Base-by-base conservation (phyloP, 1,140 invertebrate genomes). In the Triops longicaudatus region DNA sequence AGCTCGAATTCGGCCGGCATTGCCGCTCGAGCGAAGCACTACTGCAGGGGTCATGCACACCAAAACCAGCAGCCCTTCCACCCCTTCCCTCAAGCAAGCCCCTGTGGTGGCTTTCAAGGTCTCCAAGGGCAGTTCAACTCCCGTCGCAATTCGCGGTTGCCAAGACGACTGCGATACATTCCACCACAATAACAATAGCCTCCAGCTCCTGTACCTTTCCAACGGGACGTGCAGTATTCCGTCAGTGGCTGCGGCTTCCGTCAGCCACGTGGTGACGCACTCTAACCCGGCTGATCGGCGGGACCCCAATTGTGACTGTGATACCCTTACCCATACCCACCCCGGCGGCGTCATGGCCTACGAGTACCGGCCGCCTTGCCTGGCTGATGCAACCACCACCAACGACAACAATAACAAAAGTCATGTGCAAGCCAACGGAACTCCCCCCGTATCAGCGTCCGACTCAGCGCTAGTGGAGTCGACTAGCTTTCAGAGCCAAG, bases 191-290 rank as follows among this genome's bases (percentile, higher is more conserved):
- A 63, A 63, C 50, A 63, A 63, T 63, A 63, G 50, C 50, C 50
- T 63, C 50, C 50, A 63, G 50, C 50, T 63, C 14, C 22, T 63
- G 17, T 14, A 17, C 50, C 50, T 63, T 10, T 17, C 50, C 50
- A 63, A 63, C 50, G 50, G 50, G 7, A n/a, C 50, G 50, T 63
- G 50, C 50, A 63, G 50, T 63, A 63, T 63, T 63, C 50, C 50
- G 50, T 0, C 50, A 17, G 50, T n/a, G 50, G 22, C 14, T 5
- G 17, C 7, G 50, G 50, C 0, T 63, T 63, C 50, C 50, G 17
- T 6, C 22, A 17, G 50, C 50, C 50, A 22, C 50, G n/a, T 22
- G 50, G 50, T 63, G 50, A 63, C 22, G 14, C 50, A 63, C 50
- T 17, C 14, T 1, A 63, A 14, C 22, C 50, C 4, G 14, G 50